phyloP scores from a whole-genome alignment of 1,140 invertebrate genomes.

The Saxidomus purpurata region DNA sequence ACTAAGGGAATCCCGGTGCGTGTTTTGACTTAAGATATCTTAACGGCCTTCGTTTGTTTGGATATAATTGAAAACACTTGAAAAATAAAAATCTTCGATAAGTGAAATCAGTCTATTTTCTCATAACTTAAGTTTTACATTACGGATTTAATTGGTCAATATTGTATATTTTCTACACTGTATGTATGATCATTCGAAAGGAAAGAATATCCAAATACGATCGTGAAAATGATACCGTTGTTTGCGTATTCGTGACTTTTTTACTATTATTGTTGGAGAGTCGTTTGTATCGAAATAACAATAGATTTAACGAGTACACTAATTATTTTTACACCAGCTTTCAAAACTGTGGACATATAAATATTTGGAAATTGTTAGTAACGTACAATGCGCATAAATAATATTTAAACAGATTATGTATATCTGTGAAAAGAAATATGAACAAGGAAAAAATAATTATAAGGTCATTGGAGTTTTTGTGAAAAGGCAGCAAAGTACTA shows the following conservation, averaged over 20 bases:
- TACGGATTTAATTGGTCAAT: constrained; percentile 13
- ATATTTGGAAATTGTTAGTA: constrained; percentile 4
- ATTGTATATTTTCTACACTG: background rate
- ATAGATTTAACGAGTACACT: background rate
- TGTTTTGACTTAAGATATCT: constrained; percentile 8
- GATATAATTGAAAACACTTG: constrained; percentile 31
- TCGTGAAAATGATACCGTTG: background rate
- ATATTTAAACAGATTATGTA: constrained; percentile 13
- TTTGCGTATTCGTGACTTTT: background rate
- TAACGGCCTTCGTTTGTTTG: background rate
- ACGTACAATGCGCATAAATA: background rate
- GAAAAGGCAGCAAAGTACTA: constrained; percentile 7
- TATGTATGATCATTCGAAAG: background rate
- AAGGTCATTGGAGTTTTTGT: constrained; percentile 5
- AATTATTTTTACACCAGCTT: constrained; percentile 3
- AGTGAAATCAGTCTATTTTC: background rate
- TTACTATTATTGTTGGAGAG: background rate
- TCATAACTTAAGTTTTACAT: background rate
- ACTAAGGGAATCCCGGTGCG: background rate
- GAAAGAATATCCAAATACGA: background rate
- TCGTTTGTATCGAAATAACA: background rate
- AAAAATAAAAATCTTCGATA: constrained; percentile 35
- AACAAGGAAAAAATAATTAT: background rate
- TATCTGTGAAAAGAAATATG: background rate
- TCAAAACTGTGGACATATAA: constrained; percentile 6